These are phyloP conservation scores for Pristionchus japonicus DNA, from an alignment of 2,888 invertebrate genomes.

Conservation along the genomic window DNA sequence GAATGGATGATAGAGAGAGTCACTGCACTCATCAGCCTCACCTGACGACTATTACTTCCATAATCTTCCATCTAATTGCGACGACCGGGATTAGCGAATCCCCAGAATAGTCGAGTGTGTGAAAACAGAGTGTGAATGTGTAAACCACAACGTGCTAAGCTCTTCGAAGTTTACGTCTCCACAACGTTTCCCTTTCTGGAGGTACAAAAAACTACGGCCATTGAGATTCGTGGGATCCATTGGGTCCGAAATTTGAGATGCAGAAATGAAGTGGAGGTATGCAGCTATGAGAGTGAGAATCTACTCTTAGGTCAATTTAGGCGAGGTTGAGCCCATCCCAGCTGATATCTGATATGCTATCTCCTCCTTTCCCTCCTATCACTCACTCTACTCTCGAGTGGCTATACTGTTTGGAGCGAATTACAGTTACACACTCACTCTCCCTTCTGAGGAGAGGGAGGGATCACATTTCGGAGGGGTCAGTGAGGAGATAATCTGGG, in stretches of 20 bases:
- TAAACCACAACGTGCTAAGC: constrained; percentile 5
- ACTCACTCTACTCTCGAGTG: constrained; percentile 20
- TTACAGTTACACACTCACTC: constrained; percentile 26
- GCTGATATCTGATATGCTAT: constrained; percentile 27
- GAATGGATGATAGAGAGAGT: too few relatives aligned
- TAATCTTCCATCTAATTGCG: background rate
- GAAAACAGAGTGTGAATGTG: constrained; percentile 13
- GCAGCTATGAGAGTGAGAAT: background rate
- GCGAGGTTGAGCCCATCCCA: background rate
- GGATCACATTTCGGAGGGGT: background rate
- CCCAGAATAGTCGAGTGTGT: constrained; percentile 17
- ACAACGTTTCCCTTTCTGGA: background rate
- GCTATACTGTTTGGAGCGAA: constrained; percentile 36
- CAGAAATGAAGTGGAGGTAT: background rate
- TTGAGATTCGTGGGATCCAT: background rate
- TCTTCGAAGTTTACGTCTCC: background rate
- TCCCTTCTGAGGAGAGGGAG: background rate
- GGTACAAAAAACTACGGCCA: background rate
- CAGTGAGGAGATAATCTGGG: background rate
- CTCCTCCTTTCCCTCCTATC: background rate
- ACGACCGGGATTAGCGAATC: background rate
- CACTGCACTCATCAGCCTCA: too few relatives aligned
- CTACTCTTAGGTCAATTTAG: background rate
- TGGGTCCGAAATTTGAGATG: background rate
- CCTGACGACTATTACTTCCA: background rate